Conservation (phyloP, 2,888 invertebrate species). For the Thalpophila matura region DNA sequence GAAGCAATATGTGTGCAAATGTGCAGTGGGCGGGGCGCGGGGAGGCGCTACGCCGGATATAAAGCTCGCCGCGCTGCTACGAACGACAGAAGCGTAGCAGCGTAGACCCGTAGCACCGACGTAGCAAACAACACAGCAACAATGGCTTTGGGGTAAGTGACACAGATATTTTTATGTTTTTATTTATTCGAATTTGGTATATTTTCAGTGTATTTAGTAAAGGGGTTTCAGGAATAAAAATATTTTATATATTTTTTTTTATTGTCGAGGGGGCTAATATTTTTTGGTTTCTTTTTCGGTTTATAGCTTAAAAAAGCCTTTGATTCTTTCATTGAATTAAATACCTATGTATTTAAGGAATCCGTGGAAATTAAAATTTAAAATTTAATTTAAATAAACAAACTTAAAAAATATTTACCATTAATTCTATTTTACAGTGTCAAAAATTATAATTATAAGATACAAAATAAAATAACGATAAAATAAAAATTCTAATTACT, state of each 20-base stretch:
- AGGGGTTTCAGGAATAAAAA: neutral
- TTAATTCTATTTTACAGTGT: no score
- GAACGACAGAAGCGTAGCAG: slow-evolving; percentile 71
- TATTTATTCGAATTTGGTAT: slow-evolving; percentile 5
- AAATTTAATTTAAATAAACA: no score
- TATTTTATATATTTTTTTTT: neutral
- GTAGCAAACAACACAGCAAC: slow-evolving; percentile 47
- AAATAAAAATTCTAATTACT: no score
- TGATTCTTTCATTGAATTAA: no score
- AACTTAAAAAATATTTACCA: no score
- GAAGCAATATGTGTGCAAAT: slow-evolving; percentile 63
- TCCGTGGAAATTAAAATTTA: no score
- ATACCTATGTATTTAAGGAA: no score
- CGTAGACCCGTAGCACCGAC: slow-evolving; percentile 66
- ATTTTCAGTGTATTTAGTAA: slow-evolving; percentile 4
- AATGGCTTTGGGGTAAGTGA: slow-evolving; percentile 71
- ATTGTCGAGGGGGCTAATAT: neutral
- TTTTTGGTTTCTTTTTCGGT: neutral
- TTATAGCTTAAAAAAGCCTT: neutral
- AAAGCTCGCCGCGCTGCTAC: slow-evolving; percentile 73
- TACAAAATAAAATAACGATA: no score
- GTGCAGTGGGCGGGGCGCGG: slow-evolving; percentile 71
- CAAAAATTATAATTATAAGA: no score
- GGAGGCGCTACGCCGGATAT: slow-evolving; percentile 74
- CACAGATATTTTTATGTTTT: neutral